These are phyloP conservation scores for Chiloscyllium plagiosum DNA, from an alignment of 2,113 vertebrate species.

Conservation along the genomic window DNA sequence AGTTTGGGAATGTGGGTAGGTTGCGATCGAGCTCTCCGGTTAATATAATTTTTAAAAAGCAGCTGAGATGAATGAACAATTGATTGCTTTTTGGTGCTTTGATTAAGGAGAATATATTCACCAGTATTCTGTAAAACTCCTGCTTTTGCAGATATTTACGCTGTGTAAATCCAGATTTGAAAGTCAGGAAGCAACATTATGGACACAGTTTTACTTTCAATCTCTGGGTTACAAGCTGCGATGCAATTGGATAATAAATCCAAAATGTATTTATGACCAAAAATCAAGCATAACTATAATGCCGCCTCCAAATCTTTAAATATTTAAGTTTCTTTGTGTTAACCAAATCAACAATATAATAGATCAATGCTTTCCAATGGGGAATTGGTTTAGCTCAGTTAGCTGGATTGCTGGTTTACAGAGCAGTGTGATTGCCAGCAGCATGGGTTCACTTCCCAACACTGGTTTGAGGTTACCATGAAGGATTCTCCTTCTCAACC, in stretches of 20 bases:
- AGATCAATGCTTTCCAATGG: not conserved
- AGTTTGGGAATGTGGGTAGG: not conserved
- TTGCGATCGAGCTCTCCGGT: too few species aligned
- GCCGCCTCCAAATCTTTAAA: not conserved
- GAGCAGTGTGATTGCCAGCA: too few species aligned
- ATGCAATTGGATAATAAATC: too few species aligned
- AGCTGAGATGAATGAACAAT: not conserved
- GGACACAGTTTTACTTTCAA: not conserved
- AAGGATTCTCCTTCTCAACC: too few species aligned
- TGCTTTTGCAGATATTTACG: not conserved
- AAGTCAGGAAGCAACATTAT: not conserved
- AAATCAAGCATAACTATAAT: not conserved
- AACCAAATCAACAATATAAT: not conserved
- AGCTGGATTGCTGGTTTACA: too few species aligned
- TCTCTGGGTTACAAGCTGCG: not conserved
- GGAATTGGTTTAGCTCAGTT: too few species aligned
- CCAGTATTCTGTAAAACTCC: not conserved
- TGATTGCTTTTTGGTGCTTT: not conserved
- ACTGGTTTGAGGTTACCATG: too few species aligned
- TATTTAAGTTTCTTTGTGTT: not conserved
- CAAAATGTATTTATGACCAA: not conserved
- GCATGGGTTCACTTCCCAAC: too few species aligned
- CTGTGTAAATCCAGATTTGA: not conserved
- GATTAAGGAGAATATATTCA: not conserved
- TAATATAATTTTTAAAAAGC: not conserved